phyloP scores from a whole-genome alignment of 2,888 invertebrate genomes.

The Dascillus cervinus region DNA sequence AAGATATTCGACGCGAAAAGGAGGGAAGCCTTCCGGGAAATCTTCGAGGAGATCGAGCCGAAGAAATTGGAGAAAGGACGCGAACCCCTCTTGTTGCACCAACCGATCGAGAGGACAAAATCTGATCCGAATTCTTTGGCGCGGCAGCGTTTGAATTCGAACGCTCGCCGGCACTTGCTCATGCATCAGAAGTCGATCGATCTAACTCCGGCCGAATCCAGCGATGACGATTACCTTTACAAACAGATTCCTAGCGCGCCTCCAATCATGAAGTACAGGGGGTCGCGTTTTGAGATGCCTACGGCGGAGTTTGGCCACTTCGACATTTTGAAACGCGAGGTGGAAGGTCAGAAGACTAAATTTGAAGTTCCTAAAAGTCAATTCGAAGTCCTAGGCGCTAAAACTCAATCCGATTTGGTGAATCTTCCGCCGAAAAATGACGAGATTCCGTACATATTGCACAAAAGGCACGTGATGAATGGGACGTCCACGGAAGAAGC shows the following conservation, averaged over 20 bases:
- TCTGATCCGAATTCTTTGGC: constrained; percentile 78
- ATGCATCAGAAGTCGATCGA: constrained; percentile 85
- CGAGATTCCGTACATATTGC: constrained; percentile 78
- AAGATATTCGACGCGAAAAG: constrained; percentile 26
- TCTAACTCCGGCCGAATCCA: constrained; percentile 75
- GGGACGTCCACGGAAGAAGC: constrained; percentile 53
- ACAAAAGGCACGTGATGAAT: constrained; percentile 80
- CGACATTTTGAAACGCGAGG: constrained; percentile 47
- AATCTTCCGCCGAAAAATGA: constrained; percentile 49
- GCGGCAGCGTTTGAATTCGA: constrained; percentile 63
- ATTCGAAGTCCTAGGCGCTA: constrained; percentile 52
- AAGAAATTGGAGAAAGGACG: constrained; percentile 43
- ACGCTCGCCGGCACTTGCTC: constrained; percentile 65
- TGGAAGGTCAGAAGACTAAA: constrained; percentile 50
- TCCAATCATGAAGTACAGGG: constrained; percentile 58
- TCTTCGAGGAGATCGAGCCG: constrained; percentile 60
- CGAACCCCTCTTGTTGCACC: constrained; percentile 48
- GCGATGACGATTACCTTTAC: constrained; percentile 74
- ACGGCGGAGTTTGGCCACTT: constrained; percentile 55
- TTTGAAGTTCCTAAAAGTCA: constrained; percentile 68
- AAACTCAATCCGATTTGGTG: constrained; percentile 41
- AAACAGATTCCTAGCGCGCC: constrained; percentile 67
- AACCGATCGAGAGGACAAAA: constrained; percentile 75
- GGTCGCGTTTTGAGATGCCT: constrained; percentile 41
- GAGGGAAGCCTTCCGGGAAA: constrained; percentile 36